Conservation (phyloP, 2,113 vertebrate species). For the Blennius ocellaris region DNA sequence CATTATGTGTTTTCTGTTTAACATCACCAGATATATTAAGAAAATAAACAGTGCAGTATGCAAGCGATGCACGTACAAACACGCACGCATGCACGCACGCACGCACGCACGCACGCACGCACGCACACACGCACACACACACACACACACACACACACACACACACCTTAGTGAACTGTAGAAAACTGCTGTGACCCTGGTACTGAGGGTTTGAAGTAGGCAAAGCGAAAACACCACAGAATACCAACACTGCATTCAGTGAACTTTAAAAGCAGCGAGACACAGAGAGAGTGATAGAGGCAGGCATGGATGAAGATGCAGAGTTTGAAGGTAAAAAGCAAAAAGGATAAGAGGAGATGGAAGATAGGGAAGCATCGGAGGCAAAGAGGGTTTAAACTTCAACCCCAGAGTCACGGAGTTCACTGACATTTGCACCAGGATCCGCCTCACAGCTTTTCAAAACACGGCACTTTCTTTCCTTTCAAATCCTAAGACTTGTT, state of each 20-base stretch:
- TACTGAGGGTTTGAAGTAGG: conserved; percentile 43
- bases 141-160: no score
- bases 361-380: conserved; percentile 32
- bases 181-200: conserved; percentile 51
- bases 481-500: conserved; percentile 57
- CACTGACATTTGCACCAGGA: conserved; percentile 81
- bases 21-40: conserved; percentile 28
- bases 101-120: no score
- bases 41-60: conserved; percentile 18
- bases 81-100: no score
- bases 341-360: conserved; percentile 29
- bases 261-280: conserved; percentile 65
- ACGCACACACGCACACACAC: no score
- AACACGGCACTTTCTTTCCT: conserved; percentile 51
- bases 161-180: no score
- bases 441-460: conserved; percentile 67
- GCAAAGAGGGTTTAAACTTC: conserved; percentile 69
- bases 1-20: conserved; percentile 12
- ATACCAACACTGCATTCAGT: conserved; percentile 62
- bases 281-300: conserved; percentile 44
- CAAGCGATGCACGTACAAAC: conserved; percentile 34
- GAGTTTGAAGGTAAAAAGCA: conserved; percentile 37
- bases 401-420: conserved; percentile 74
- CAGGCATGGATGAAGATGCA: conserved; percentile 36
- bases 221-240: conserved; percentile 51